Base-by-base conservation (phyloP, 2,888 invertebrate genomes). In the Noctua fimbriata region DNA sequence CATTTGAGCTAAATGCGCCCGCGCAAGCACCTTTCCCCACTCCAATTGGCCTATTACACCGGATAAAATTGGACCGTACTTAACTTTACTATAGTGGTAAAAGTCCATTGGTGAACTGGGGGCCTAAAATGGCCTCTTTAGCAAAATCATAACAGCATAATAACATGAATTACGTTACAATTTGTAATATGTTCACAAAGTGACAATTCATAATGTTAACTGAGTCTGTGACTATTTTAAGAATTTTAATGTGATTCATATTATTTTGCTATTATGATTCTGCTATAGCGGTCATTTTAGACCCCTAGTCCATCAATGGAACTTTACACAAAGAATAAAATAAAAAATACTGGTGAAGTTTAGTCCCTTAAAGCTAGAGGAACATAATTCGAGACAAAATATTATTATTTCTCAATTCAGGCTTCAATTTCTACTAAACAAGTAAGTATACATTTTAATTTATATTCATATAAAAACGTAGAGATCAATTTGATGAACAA, bases 401-500 rank as follows among this genome's bases (percentile, higher is more conserved):
- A 58, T 70, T 73, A 28, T 60, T 18, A 55, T 60, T 47, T 74
- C 18, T 36, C 70, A 84, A 70, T 67, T 47, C 69, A 88, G 88
- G 84, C 86, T 88, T 84, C 86, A 88, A 84, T 87, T 82, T 83
- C n/a, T 32, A 80, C 44, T 77, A 79, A 47, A 70, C 70, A 83
- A 70, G 41, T 55, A 70, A 75, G 60, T 55, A 82, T 76, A 70
- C 65, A 80, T 72, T 76, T 73, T 60, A 67, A 32, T 80, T 78
- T 73, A 78, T 55, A 81, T 82, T 82, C 69, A 81, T 74, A 70
- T 58, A 73, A 82, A 83, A 84, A 83, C 49, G 77, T 76, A 81
- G 87, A 89, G 82, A 88, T 87, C 84, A 78, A 75, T 74, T 77
- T 69, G 73, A 87, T 72, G 73, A 87, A 88, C 73, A 36, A 83